Evolutionary conservation across 2,797 vertebrate species (phyloP).

Genomic region (Sebastes jordani): DNA sequence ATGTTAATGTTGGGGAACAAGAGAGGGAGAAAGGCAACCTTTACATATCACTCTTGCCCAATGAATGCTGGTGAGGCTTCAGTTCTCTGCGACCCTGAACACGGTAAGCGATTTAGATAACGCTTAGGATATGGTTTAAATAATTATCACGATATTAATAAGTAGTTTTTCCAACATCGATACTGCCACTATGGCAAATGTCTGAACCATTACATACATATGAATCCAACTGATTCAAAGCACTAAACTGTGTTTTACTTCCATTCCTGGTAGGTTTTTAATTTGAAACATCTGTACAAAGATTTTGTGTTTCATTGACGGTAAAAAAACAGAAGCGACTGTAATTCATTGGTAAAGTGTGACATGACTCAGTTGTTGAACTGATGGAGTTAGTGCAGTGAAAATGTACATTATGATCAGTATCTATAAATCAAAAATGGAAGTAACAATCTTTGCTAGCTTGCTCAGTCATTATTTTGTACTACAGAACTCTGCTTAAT

Average conservation of each 20-base stretch:
- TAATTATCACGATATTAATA: background rate
- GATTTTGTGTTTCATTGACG: too few species aligned
- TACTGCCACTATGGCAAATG: background rate
- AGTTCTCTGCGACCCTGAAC: background rate
- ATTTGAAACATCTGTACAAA: too few species aligned
- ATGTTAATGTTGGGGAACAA: too few species aligned
- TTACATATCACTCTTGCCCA: too few species aligned
- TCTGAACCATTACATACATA: background rate
- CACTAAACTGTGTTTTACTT: background rate
- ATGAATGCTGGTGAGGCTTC: background rate
- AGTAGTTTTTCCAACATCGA: background rate
- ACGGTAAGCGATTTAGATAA: background rate
- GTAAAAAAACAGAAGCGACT: too few species aligned
- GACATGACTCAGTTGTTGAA: background rate
- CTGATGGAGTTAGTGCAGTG: background rate
- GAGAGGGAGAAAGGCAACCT: too few species aligned
- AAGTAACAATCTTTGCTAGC: background rate
- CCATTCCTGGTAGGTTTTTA: background rate
- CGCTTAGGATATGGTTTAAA: background rate
- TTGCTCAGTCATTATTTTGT: background rate
- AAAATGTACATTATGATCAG: background rate
- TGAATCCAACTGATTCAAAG: too few species aligned
- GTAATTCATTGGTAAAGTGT: background rate
- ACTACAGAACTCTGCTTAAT: background rate
- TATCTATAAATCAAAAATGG: background rate